Conservation (phyloP, 2,888 invertebrate genomes). For the Siphonodentalium dalli region DNA sequence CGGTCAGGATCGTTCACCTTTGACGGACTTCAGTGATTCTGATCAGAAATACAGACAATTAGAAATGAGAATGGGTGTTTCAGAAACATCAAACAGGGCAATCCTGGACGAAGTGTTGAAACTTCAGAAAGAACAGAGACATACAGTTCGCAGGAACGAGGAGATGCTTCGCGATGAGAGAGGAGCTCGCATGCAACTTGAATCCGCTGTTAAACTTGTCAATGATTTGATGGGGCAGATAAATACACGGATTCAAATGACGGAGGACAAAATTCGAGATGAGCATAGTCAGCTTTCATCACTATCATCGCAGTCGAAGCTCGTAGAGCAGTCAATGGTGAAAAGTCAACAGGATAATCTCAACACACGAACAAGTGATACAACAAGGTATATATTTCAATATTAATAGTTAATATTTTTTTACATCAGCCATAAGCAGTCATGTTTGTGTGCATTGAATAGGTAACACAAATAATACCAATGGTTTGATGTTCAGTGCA, state of each 20-base stretch:
- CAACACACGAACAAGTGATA: slow-evolving; percentile 49
- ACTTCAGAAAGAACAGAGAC: slow-evolving; percentile 58
- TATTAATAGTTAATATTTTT: not conserved
- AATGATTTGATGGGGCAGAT: slow-evolving; percentile 59
- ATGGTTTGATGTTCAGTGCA: no score
- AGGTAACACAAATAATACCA: no score
- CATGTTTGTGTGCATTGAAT: no score
- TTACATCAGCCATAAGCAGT: not conserved
- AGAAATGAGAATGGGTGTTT: slow-evolving; percentile 58
- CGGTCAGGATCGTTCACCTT: slow-evolving; percentile 9
- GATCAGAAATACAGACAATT: slow-evolving; percentile 53
- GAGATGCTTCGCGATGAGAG: slow-evolving; percentile 57
- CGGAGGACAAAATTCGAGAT: slow-evolving; percentile 59
- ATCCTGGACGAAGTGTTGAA: slow-evolving; percentile 63
- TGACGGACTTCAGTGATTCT: slow-evolving; percentile 33
- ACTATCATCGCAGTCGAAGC: slow-evolving; percentile 56
- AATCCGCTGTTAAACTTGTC: slow-evolving; percentile 54
- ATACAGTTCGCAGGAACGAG: slow-evolving; percentile 51
- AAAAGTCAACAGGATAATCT: slow-evolving; percentile 58
- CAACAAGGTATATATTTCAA: slow-evolving; percentile 44
- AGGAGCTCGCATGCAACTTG: slow-evolving; percentile 55
- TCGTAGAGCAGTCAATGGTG: slow-evolving; percentile 59
- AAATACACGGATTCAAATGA: slow-evolving; percentile 49
- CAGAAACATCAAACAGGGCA: slow-evolving; percentile 64
- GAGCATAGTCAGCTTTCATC: slow-evolving; percentile 53